A percentile compares a stretch with the other conserved stretches of the same genome.
phyloP scores from a whole-genome alignment of 2,113 vertebrate genomes.

The Nibea albiflora region DNA sequence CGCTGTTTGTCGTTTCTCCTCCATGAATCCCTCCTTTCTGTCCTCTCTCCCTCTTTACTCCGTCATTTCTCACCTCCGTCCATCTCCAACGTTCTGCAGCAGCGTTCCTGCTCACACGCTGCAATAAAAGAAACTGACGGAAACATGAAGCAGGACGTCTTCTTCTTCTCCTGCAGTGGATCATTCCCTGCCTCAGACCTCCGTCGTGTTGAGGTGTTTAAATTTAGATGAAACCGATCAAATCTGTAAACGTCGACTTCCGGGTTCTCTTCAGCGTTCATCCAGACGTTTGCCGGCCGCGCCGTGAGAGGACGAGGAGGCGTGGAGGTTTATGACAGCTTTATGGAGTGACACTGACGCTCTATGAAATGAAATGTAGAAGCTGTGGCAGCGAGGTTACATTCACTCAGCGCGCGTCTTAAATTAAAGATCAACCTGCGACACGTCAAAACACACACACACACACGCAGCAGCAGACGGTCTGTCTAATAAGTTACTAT shows the following conservation, averaged over 20 bases:
- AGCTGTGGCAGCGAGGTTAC: constrained; percentile 39
- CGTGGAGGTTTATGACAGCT: constrained; percentile 53
- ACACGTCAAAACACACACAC: background rate
- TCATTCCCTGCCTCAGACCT: too few species aligned
- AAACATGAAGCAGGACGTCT: background rate
- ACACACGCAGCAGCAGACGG: too few species aligned
- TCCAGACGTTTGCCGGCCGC: background rate
- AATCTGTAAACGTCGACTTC: too few species aligned
- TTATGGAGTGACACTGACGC: constrained; percentile 43
- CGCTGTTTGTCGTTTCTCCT: constrained; percentile 44
- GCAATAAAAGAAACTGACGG: background rate
- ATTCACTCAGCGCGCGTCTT: constrained; percentile 16
- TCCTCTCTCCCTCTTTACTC: background rate
- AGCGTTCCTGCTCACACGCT: too few species aligned
- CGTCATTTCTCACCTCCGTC: constrained; percentile 9
- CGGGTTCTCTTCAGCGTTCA: too few species aligned
- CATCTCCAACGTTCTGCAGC: background rate
- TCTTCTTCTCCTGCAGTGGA: background rate
- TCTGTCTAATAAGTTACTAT: too few species aligned
- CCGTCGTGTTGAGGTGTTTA: too few species aligned
- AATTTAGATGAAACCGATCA: too few species aligned
- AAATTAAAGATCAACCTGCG: constrained; percentile 24
- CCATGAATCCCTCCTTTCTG: constrained; percentile 43
- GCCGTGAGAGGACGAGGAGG: background rate
- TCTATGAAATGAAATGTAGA: constrained; percentile 52